Evolutionary conservation across 2,888 invertebrate species (phyloP).

Genomic region (Synanthedon andrenaeformis): DNA sequence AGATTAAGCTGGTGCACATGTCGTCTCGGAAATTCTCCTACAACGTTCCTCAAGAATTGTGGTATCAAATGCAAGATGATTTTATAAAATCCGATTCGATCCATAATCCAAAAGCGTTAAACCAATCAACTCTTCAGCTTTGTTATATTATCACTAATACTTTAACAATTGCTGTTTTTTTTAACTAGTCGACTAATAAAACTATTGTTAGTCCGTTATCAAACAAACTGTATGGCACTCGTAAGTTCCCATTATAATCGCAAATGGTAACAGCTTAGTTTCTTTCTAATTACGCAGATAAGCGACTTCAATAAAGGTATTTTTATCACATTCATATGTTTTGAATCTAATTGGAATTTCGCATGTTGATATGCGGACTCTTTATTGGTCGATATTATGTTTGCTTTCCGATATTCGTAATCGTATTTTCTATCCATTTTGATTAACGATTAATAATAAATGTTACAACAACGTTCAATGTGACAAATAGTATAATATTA

Average conservation of each 20-base stretch:
- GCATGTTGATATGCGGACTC: constrained; percentile 67
- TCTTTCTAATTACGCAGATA: constrained; percentile 68
- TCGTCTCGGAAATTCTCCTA: too few species aligned
- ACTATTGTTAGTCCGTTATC: constrained; percentile 30
- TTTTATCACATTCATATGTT: constrained; percentile 67
- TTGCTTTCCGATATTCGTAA: constrained; percentile 62
- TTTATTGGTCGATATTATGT: constrained; percentile 67
- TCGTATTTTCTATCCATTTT: constrained; percentile 42
- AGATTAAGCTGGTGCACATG: too few species aligned
- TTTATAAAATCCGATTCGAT: too few species aligned
- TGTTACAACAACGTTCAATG: constrained; percentile 1
- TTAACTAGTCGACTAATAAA: constrained; percentile 9
- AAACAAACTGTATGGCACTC: constrained; percentile 45
- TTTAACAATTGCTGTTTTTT: background rate
- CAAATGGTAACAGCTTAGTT: constrained; percentile 66
- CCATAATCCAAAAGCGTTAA: too few species aligned
- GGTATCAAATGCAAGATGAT: too few species aligned
- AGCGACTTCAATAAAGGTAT: constrained; percentile 63
- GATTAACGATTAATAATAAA: constrained; percentile 15
- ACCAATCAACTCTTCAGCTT: too few species aligned
- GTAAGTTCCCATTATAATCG: constrained; percentile 58
- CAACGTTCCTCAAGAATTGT: too few species aligned
- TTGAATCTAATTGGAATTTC: constrained; percentile 69
- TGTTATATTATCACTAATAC: too few species aligned
- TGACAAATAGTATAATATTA: background rate